Base-by-base conservation (phyloP, 2,888 invertebrate genomes). In the Tipula lateralis region DNA sequence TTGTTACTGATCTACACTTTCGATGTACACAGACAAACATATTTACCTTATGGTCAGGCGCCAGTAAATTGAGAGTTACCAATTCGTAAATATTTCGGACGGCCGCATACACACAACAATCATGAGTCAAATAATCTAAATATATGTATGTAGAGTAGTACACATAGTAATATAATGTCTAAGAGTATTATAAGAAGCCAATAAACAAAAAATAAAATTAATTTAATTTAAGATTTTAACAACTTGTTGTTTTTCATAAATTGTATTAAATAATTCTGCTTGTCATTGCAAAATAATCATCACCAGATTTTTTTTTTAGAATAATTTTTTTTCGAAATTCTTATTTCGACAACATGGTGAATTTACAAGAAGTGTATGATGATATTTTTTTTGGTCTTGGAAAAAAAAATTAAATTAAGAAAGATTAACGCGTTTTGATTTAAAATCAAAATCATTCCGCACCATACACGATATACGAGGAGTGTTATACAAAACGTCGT, bases 251-350 rank as follows among this genome's bases (percentile, higher is more conserved):
- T 66, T 24, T 66, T 66, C 66, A 9, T 3, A 44, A 66, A 24
- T 50, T 16, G 44, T 50, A 50, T 50, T 50, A 50, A 16, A 50
- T 66, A 66, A 66, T 66, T 66, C 66, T 66, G 66, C 66, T 24
- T 66, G 66, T 66, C 66, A 66, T 66, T 66, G 66, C 66, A 66
- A 66, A 66, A 66, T 66, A 66, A 66, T 66, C 66, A 66, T 66
- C 66, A 66, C 66, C 66, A 66, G 66, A 66, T 66, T 66, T 24
- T 66, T 24, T 66, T 44, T 44, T 16, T 44, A n/a, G n/a, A n/a
- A 39, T n/a, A 39, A 32, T 44, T 44, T 36, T 44, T 44, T 44
- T 44, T 24, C 6, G 66, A 66, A 66, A 66, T n/a, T 66, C 66
- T 66, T 66, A 66, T 66, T 66, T 66, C 66, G 19, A 66, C 66